These are phyloP conservation scores for Melopsittacus undulatus DNA, from an alignment of 2,797 vertebrate genomes.

Conservation along the genomic window DNA sequence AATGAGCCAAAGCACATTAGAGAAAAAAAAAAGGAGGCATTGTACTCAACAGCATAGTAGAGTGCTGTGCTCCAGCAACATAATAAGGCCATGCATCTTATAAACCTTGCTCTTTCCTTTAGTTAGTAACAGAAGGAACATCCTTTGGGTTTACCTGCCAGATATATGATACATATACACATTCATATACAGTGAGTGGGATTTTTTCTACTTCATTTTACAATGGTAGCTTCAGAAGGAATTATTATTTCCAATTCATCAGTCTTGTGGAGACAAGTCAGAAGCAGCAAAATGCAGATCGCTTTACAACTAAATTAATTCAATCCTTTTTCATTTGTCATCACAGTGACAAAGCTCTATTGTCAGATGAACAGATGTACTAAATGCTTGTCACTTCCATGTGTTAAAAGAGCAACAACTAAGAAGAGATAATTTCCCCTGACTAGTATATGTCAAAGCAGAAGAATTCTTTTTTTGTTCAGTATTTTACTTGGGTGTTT, in stretches of 20 bases:
- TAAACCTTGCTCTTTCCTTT: constrained; percentile 36
- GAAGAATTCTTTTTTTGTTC: background rate
- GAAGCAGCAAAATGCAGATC: constrained; percentile 67
- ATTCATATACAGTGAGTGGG: constrained; percentile 39
- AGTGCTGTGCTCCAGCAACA: background rate
- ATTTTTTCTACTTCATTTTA: constrained; percentile 60
- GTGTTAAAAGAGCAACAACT: constrained; percentile 35
- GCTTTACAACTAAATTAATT: constrained; percentile 67
- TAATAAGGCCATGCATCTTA: constrained; percentile 39
- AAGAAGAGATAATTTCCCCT: constrained; percentile 33
- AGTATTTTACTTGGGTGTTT: constrained; percentile 16
- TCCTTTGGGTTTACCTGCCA: constrained; percentile 62
- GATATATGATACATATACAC: constrained; percentile 53
- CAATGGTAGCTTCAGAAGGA: constrained; percentile 32
- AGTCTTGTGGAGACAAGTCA: constrained; percentile 23
- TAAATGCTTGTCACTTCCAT: constrained; percentile 35
- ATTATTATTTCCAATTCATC: constrained; percentile 69
- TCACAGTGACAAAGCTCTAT: constrained; percentile 9
- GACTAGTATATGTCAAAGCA: constrained; percentile 36
- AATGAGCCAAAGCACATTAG: background rate
- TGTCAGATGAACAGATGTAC: constrained; percentile 56
- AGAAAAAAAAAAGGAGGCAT: background rate
- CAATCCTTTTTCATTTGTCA: constrained; percentile 56
- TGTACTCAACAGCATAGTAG: background rate
- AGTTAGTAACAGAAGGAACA: constrained; percentile 63